Evolutionary conservation across 2,113 vertebrate genomes (phyloP), one percentile per base, ranked within the genome.

Genomic region (Bubo blakistoni): DNA sequence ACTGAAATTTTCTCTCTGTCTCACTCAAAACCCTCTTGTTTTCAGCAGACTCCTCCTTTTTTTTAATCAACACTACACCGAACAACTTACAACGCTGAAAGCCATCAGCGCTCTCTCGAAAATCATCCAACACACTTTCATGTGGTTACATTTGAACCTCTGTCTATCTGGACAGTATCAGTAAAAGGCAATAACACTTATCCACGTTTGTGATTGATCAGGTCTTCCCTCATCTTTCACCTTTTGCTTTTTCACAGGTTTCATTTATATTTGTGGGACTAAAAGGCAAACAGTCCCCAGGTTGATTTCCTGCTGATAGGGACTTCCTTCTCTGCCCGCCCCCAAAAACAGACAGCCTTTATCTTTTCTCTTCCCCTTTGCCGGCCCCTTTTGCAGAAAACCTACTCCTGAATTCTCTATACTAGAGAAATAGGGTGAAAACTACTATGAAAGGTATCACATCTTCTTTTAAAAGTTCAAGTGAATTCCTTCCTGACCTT

Each of bases 301-400:
- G 87, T 3, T 46, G 69, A 95, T 92, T 90, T 95, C 77, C 74
- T 88, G 81, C 77, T 92, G 83, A 89, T 66, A 94, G 16, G 32
- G 70, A 72, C 54, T 94, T 94, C 86, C 67, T 90, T 63, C 63
- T 72, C 73, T 47, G 49, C 36, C 24, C 49, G 22, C 22, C 13
- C 27, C 13, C 27, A 15, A 13, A 52, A 66, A 46, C 38, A 77
- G 72, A 67, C 61, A 89, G 44, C 32, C 0, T 0, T 87, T 89
- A 44, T 40, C 40, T 82, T 49, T 82, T 40, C 73, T 94, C 46
- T 86, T 87, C 49, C 52, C 81, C n/a, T 66, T 65, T 25, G 13
- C 49, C 79, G 62, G 54, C 18, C 32, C 29, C 77, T 21, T 13
- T 17, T 72, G 42, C 58, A 90, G 74, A 79, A 88, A 69, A 57